These are phyloP conservation scores for Sympetrum striolatum DNA, from an alignment of 2,888 invertebrate genomes.

Conservation along the genomic window DNA sequence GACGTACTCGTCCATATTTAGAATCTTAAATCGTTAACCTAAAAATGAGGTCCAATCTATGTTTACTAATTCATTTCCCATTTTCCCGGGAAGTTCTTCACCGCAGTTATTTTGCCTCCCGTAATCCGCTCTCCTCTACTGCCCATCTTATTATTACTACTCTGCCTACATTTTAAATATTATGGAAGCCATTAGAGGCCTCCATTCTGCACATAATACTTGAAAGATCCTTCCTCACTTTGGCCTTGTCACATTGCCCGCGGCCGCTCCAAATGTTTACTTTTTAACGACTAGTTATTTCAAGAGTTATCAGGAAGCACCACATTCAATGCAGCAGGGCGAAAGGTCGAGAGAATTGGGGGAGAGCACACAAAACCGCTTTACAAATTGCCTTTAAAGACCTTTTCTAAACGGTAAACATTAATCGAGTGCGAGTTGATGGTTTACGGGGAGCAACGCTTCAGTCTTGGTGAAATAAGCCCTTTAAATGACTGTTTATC, in stretches of 20 bases:
- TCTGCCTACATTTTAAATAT: neutral
- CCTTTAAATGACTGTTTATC: constrained; percentile 3
- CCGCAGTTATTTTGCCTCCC: neutral
- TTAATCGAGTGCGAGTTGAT: constrained; percentile 24
- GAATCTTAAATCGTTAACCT: neutral
- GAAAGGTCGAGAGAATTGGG: neutral
- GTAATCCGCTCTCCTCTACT: neutral
- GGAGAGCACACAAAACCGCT: constrained; percentile 13
- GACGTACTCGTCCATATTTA: neutral
- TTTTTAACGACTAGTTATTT: neutral
- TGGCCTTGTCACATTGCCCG: neutral
- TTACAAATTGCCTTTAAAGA: constrained; percentile 38
- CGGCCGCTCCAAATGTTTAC: neutral
- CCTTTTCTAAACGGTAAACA: constrained; percentile 36
- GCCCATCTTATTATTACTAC: neutral
- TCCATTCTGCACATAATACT: neutral
- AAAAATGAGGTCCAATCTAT: neutral
- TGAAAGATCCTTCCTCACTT: neutral
- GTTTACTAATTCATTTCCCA: neutral
- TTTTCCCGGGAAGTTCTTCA: neutral
- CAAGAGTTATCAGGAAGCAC: constrained; percentile 10
- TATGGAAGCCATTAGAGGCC: neutral
- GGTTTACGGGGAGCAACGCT: constrained; percentile 17
- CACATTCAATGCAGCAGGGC: constrained; percentile 18
- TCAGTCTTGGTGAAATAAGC: constrained; percentile 7